These are phyloP conservation scores for Cremastinae sp. DNA, from an alignment of 2,888 invertebrate species.

Conservation along the genomic window DNA sequence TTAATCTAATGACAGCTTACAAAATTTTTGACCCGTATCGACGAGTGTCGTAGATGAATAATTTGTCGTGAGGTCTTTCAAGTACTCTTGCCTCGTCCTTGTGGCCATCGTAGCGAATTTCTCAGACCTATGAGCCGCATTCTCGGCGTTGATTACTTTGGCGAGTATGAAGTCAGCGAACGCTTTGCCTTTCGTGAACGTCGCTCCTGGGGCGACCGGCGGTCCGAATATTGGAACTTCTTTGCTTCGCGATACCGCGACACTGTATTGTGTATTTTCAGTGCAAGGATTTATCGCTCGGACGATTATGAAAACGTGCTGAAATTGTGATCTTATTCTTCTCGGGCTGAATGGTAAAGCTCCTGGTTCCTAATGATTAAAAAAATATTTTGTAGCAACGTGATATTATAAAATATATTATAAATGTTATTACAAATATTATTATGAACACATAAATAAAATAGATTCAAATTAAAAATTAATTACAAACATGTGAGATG, in stretches of 20 bases:
- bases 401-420: neutral
- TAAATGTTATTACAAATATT: neutral
- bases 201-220: conserved; percentile 92
- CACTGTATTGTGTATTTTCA: conserved; percentile 93
- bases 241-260: conserved; percentile 90
- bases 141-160: conserved; percentile 98
- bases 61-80: conserved; percentile 95
- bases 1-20: conserved; percentile 82
- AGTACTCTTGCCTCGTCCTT: conserved; percentile 95
- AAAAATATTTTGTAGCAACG: too few relatives aligned
- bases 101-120: conserved; percentile 99
- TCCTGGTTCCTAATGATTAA: conserved; percentile 87
- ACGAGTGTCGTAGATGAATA: conserved; percentile 90
- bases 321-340: conserved; percentile 97
- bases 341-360: conserved; percentile 96
- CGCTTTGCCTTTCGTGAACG: conserved; percentile 93
- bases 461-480: too few relatives aligned
- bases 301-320: conserved; percentile 97
- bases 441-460: too few relatives aligned
- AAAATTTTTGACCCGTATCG: conserved; percentile 93
- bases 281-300: conserved; percentile 94
- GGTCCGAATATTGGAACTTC: conserved; percentile 98
- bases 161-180: conserved; percentile 97
- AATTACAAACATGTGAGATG: neutral
- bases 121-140: conserved; percentile 96